A percentile compares a stretch with the other conserved stretches of the same genome.
phyloP scores from a whole-genome alignment of 2,888 invertebrate species.

The Noctua comes region DNA sequence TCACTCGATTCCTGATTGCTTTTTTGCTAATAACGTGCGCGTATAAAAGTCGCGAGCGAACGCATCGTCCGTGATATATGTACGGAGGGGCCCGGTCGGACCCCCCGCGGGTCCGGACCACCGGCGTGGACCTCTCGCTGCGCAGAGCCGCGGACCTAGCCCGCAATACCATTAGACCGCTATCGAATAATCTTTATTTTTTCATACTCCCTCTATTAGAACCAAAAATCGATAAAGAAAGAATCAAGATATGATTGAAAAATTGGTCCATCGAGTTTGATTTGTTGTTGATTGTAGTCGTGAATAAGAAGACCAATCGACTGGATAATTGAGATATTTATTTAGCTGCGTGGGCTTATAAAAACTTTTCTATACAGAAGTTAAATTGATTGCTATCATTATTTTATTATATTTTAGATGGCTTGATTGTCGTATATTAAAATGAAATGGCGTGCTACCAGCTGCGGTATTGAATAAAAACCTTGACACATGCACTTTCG shows the following conservation, averaged over 20 bases:
- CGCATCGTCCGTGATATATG: conserved; percentile 64
- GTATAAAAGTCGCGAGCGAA: conserved; percentile 65
- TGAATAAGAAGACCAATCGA: conserved; percentile 68
- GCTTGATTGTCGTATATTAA: background rate
- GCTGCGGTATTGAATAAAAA: conserved; percentile 37
- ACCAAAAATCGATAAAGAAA: conserved; percentile 61
- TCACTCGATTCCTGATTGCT: conserved; percentile 57
- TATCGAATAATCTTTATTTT: conserved; percentile 67
- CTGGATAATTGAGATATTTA: conserved; percentile 68
- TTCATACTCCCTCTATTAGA: conserved; percentile 59
- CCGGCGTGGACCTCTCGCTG: conserved; percentile 73
- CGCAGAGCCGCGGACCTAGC: conserved; percentile 51
- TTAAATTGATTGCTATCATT: conserved; percentile 29
- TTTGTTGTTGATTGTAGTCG: conserved; percentile 65
- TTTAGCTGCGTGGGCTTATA: conserved; percentile 52
- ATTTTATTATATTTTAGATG: conserved; percentile 9
- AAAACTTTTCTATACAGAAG: conserved; percentile 14
- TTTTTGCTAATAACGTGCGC: conserved; percentile 68
- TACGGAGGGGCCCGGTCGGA: conserved; percentile 47
- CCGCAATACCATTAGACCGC: conserved; percentile 47
- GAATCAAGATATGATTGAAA: conserved; percentile 63
- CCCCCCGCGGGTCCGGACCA: conserved; percentile 67
- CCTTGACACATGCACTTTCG: conserved; percentile 35
- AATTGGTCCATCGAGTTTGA: conserved; percentile 62
- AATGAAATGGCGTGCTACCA: conserved; percentile 18